Base-by-base conservation (phyloP, 2,113 vertebrate genomes). In the Verasper variegatus region DNA sequence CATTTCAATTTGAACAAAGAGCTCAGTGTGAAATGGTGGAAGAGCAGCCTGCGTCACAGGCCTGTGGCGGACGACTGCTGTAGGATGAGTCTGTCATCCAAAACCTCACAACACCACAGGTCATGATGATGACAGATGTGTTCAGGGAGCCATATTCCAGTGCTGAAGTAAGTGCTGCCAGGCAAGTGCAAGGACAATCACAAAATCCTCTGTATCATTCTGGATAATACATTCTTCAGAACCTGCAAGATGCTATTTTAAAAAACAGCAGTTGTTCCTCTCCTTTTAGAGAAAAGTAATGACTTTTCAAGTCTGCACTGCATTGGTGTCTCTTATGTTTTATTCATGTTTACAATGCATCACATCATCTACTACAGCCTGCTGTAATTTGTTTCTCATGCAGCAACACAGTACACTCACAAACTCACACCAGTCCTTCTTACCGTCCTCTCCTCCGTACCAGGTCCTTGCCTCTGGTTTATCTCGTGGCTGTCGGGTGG, bases 371-470 rank as follows among this genome's bases (percentile, higher is more conserved):
- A 24, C 47, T 6, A 42, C 40, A 42, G 40, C 40, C 45, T 49
- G 45, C 45, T 49, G 45, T 49, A 42, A 13, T 42, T 42, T 13
- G 40, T 49, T 4, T 18, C 15, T 49, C 15, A 4, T 18, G 45
- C 45, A 18, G 14, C 17, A 45, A 13, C 49, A 51, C 49, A 54
- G 40, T 31, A 31, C 17, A 54, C 20, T 21, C 49, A 51, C 47
- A 49, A 31, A 2, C 24, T 35, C 3, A 51, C 7, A 60, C 15
- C 23, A 13, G 40, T 6, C 10, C 15, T 20, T 66, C 95, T 94
- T 89, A 99, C 97, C 96, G 87, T 97, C 60, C 96, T 97, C 92
- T 98, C 96, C 23, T 95, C 94, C 70, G 94, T 94, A 11, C 95
- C 80, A 27, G 93, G 92, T 90, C 88, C 92, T 90, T 90, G 64